These are phyloP conservation scores for Rhinophrynus dorsalis DNA, from an alignment of 2,797 vertebrate genomes.

Conservation along the genomic window DNA sequence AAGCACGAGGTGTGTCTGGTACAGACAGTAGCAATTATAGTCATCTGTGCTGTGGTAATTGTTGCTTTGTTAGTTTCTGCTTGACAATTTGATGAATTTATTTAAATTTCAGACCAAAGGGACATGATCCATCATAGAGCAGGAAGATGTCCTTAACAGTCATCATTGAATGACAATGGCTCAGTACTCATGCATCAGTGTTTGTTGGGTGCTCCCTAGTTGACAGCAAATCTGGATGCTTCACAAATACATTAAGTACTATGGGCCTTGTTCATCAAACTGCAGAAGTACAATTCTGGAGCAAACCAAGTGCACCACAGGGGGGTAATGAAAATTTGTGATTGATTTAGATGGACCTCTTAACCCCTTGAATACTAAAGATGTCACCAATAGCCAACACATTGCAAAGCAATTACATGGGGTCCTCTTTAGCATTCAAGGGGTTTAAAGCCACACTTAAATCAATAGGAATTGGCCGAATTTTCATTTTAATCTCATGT, in stretches of 20 bases:
- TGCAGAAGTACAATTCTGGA: too few species aligned
- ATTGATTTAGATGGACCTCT: too few species aligned
- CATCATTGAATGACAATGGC: constrained; percentile 37
- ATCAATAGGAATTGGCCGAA: too few species aligned
- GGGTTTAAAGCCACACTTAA: too few species aligned
- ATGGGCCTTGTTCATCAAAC: too few species aligned
- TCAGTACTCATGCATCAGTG: constrained; percentile 19
- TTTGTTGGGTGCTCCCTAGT: constrained; percentile 2
- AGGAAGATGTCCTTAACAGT: constrained; percentile 28
- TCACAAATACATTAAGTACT: constrained; percentile 14
- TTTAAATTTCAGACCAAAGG: constrained; percentile 35
- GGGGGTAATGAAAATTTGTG: too few species aligned
- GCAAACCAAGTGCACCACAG: too few species aligned
- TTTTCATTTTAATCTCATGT: too few species aligned
- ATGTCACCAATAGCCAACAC: too few species aligned
- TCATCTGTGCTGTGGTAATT: constrained; percentile 38
- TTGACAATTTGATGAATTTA: constrained; percentile 45
- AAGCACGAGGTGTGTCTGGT: constrained; percentile 5
- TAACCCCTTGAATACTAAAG: too few species aligned
- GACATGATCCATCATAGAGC: constrained; percentile 42
- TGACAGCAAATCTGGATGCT: constrained; percentile 9
- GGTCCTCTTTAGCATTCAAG: too few species aligned
- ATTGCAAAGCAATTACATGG: too few species aligned
- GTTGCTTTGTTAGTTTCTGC: constrained; percentile 35
- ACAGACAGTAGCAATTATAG: constrained; percentile 30